Evolutionary conservation across 2,113 vertebrate genomes (phyloP).

Genomic region (Neolamprologus hecqui): DNA sequence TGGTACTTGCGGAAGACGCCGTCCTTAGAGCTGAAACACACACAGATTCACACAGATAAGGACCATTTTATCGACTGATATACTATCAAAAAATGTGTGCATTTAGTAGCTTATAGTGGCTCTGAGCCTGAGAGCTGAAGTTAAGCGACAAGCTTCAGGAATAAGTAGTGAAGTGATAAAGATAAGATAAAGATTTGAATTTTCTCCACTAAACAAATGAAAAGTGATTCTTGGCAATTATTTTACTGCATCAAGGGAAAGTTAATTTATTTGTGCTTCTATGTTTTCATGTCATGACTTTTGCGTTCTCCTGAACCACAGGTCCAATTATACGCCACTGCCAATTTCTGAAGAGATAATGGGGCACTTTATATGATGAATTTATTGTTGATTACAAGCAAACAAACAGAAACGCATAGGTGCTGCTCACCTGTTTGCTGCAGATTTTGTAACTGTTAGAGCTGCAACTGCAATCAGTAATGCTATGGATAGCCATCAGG

Average conservation of each 20-base stretch:
- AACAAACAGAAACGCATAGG: not conserved
- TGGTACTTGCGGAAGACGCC: conserved; percentile 93
- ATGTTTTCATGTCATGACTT: not conserved
- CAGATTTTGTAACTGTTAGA: not conserved
- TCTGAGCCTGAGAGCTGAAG: not conserved
- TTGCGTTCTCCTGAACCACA: fast-evolving
- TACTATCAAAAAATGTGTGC: fast-evolving
- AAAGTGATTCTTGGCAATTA: not conserved
- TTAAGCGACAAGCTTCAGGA: not conserved
- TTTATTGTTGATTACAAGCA: not conserved
- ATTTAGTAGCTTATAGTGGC: not conserved
- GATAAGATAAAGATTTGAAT: not conserved
- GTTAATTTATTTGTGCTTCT: not conserved
- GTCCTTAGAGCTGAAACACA: conserved; percentile 82
- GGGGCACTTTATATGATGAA: not conserved
- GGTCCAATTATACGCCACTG: not conserved
- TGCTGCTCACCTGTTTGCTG: not conserved
- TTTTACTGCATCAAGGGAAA: not conserved
- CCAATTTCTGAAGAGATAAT: not conserved
- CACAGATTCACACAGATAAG: not conserved
- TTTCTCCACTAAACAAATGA: not conserved
- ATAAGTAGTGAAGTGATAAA: not conserved
- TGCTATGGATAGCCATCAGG: not conserved
- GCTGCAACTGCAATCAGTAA: not conserved
- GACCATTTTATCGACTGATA: fast-evolving